Base-by-base conservation (phyloP, 2,113 vertebrate species). In the Nothobranchius kuhntae region DNA sequence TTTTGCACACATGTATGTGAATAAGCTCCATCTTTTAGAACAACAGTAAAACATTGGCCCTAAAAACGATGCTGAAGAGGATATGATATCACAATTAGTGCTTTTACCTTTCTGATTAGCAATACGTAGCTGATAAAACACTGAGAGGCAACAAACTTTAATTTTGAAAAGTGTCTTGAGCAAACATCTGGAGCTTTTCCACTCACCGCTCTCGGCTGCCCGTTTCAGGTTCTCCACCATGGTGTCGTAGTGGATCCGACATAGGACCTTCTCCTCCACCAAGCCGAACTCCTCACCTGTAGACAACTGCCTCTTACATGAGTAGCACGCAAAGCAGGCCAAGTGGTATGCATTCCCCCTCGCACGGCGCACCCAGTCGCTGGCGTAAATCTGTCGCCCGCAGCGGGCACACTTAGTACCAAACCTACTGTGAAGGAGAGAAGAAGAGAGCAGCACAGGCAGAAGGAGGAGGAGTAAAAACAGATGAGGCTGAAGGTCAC, bases 141-240 rank as follows among this genome's bases (percentile, higher is more conserved):
- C 38, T 8, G 6, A 40, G 38, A 40, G 30, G 30, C 30, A 30
- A 30, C 30, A 30, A 30, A 7, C 38, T 40, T 40, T 40, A 40
- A 40, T 6, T 7, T 40, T 40, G 9, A 9, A 40, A 40, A 40
- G 38, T 40, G 38, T 8, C 38, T 35, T 56, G 13, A 59, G 52
- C 45, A 9, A 14, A 62, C 54, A 55, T 67, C 55, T 72, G 58
- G 36, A 46, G 26, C 35, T 51, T n/a, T 35, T 21, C 38, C 8
- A 68, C 93, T 26, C 93, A 98, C 96, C 98, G 6, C 95, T 98
- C 89, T 98, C 96, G 0, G 96, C 96, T 0, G 97, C 96, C 13
- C 96, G 89, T 83, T 96, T 97, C 78, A 99, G 96, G 92, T 97
- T 98, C 90, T 99, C 98, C 59, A 99, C 95, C 95, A 98, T 98